Evolutionary conservation across 2,888 invertebrate genomes (phyloP), one percentile per base, ranked within the genome.

Genomic region (Laspeyria flexula): DNA sequence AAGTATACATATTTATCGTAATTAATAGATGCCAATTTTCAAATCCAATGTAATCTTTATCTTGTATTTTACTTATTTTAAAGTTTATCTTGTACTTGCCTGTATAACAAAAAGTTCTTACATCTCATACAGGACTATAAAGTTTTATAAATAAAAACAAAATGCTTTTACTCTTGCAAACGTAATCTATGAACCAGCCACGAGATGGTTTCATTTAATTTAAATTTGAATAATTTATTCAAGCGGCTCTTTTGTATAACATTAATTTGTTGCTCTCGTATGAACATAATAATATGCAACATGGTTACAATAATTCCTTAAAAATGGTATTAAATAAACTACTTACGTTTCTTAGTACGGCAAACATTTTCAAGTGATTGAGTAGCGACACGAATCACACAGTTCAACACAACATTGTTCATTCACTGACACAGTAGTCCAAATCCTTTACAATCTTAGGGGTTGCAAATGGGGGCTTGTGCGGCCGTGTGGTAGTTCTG

Each of bases 291-390:
- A 2, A 30, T 4, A 11, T 30, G 5, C 6, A 11, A 11, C 10
- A 27, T 27, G 3, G 11, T 11, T 30, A 30, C 5, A 12, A 31
- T 13, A 15, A 12, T 4, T 25, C 3, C 3, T 25, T 1, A 6
- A 4, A 31, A 31, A 13, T 2, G 3, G 13, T 30, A 11, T 0
- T 1, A 30, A 30, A 31, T 7, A 13, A 13, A 12, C 7, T 43
- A 86, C 90, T 86, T 73, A 90, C 90, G 84, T 74, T 80, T 79
- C 77, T 83, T 75, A 81, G 77, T 79, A 85, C 81, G 81, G 83
- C 68, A 73, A 80, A 81, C 88, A 88, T 89, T 63, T 77, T 83
- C 56, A 74, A 68, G 65, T 57, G 45, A 56, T 65, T 66, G 55
- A 65, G 53, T 67, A 65, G 72, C 52, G 57, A 74, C 86, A 88